phyloP scores from a whole-genome alignment of 2,113 vertebrate species.

The Turdus rufiventris region DNA sequence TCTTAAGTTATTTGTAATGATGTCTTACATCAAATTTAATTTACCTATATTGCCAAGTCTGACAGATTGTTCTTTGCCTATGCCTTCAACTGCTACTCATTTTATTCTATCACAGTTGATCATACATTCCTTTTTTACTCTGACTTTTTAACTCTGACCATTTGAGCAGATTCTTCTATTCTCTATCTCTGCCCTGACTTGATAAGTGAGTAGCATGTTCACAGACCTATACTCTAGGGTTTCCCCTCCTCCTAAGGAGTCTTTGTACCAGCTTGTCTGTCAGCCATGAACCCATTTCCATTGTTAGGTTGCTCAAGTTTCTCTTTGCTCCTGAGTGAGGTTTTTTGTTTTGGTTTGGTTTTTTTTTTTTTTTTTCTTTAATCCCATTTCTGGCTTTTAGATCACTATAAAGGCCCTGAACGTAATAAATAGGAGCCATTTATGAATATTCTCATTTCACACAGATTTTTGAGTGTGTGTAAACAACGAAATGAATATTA shows the following conservation, averaged over 20 bases:
- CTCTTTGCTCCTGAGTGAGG: background rate
- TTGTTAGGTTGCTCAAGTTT: background rate
- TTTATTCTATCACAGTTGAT: background rate
- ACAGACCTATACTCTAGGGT: fast-evolving
- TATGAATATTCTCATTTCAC: background rate
- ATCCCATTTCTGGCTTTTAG: background rate
- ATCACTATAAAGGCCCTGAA: background rate
- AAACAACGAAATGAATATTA: background rate
- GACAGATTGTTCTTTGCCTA: background rate
- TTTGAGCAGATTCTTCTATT: background rate
- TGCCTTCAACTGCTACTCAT: background rate
- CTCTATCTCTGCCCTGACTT: background rate
- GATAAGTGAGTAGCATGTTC: background rate
- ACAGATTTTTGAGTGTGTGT: background rate
- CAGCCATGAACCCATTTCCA: background rate
- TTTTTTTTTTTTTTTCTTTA: background rate
- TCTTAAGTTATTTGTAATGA: background rate
- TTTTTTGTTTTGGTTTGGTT: background rate
- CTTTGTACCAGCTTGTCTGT: background rate
- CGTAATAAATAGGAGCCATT: background rate
- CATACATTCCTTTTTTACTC: background rate
- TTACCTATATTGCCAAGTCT: background rate
- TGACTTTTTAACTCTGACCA: background rate
- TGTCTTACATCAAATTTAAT: background rate
- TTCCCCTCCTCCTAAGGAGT: background rate